Base-by-base conservation (phyloP, 2,113 vertebrate species). In the Taxidea taxus region DNA sequence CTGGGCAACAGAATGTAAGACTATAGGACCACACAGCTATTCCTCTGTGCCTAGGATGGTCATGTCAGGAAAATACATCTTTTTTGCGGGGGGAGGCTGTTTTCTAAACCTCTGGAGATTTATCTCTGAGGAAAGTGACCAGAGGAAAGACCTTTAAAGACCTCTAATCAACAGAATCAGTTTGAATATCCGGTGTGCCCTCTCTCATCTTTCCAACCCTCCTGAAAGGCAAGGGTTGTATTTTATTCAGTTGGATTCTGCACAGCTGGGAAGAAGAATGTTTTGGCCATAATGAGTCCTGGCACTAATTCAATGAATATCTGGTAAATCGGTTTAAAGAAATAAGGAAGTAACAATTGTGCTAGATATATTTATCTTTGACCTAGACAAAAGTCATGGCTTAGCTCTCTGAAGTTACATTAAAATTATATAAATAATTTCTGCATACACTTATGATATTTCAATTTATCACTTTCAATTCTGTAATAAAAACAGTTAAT, bases 241-340 rank as follows among this genome's bases (percentile, higher is more conserved):
- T 77, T 91, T 91, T 88, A 68, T 94, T 93, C 49, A 23, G 29
- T 8, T 75, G 86, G 15, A 87, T 84, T 94, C 6, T 64, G 21
- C 15, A 6, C 25, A 39, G 39, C 39, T 97, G n/a, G 51, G 44
- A 89, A 31, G 37, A 29, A 81, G 15, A 37, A 54, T 70, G 44
- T 78, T 90, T 96, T 86, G 29, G 47, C 92, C 74, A 51, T 18
- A 77, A 60, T 49, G 58, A 42, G 39, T 78, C 49, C 47, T 91
- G 90, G 66, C 25, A 94, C 15, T 56, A 91, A 90, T 16, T 64
- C 44, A 94, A 81, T 70, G 84, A 72, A 88, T 62, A 96, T 82
- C 78, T 87, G 27, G 29, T 42, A 78, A 87, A 51, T 31, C 75
- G 62, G 91, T 70, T 98, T 95, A 85, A 94, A 95, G 42, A 97